These are phyloP conservation scores for Cheilosia variabilis DNA, from an alignment of 2,888 invertebrate genomes.

Conservation along the genomic window DNA sequence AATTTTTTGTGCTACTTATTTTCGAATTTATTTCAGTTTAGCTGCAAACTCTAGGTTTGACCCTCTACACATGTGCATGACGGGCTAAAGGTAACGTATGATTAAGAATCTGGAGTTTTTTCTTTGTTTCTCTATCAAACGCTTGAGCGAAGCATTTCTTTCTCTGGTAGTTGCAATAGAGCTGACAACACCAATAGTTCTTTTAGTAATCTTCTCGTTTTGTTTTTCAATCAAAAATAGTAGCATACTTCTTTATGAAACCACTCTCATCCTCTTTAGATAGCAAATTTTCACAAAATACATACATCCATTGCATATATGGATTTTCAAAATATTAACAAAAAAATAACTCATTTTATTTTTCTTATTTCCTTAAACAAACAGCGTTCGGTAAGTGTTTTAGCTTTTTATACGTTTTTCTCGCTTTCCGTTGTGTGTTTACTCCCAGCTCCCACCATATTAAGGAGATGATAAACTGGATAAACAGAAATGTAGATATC, in stretches of 20 bases:
- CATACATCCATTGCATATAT: conserved; percentile 41
- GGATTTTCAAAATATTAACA: conserved; percentile 49
- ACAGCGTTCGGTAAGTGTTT: conserved; percentile 74
- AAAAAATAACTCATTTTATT: conserved; percentile 57
- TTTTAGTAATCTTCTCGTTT: conserved; percentile 10
- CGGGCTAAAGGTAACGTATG: conserved; percentile 13
- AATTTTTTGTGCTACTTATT: neutral
- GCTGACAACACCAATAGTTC: neutral
- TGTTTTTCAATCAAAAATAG: conserved; percentile 22
- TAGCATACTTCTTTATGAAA: conserved; percentile 24
- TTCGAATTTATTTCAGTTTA: neutral
- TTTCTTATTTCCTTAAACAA: conserved; percentile 50
- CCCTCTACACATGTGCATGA: conserved; percentile 20
- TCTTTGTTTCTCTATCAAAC: neutral
- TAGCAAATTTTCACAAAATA: conserved; percentile 15
- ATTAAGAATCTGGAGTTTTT: neutral
- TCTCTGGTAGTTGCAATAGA: conserved; percentile 24
- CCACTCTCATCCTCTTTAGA: conserved; percentile 44
- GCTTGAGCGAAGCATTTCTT: conserved; percentile 25
- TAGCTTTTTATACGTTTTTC: conserved; percentile 38
- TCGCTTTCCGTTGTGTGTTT: neutral
- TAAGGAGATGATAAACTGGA: conserved; percentile 44
- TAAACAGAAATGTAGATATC: conserved; percentile 30
- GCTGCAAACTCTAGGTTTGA: conserved; percentile 24
- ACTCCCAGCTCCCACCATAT: neutral